phyloP scores from a whole-genome alignment of 2,113 vertebrate genomes.

The Hemichromis elongatus region DNA sequence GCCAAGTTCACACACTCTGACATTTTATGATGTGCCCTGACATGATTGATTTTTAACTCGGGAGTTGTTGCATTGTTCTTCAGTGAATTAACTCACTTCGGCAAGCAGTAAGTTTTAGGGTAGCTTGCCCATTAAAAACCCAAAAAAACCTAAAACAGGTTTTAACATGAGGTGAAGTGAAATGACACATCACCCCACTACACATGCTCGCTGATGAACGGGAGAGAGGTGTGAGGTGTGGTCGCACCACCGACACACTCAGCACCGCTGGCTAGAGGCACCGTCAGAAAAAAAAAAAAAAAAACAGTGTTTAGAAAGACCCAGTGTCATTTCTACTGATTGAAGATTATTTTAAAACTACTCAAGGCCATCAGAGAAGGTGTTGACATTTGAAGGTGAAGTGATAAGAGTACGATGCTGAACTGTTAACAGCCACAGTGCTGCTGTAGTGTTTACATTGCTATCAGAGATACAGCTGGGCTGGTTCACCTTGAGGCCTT shows the following conservation, averaged over 20 bases:
- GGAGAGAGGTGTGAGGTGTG: not conserved
- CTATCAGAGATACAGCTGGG: not conserved
- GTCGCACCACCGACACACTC: not conserved
- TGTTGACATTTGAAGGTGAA: not conserved
- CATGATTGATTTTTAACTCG: too few species aligned
- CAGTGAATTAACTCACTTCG: not conserved
- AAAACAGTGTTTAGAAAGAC: not conserved
- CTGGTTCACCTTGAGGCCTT: constrained; percentile 25
- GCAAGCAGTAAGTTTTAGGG: not conserved
- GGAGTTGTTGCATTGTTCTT: not conserved
- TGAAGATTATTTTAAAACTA: not conserved
- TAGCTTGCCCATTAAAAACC: not conserved
- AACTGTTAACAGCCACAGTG: not conserved
- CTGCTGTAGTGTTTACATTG: constrained; percentile 19
- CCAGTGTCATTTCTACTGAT: not conserved
- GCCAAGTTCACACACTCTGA: not conserved
- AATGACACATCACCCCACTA: not conserved
- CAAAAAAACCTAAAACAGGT: not conserved
- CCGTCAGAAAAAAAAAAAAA: too few species aligned
- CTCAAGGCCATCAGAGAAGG: not conserved
- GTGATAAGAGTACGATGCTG: not conserved
- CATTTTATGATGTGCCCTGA: too few species aligned
- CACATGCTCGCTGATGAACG: not conserved
- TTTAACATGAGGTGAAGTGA: not conserved
- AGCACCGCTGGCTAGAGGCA: not conserved